Conservation (phyloP, 1,140 invertebrate species). For the Monochamus saltuarius region DNA sequence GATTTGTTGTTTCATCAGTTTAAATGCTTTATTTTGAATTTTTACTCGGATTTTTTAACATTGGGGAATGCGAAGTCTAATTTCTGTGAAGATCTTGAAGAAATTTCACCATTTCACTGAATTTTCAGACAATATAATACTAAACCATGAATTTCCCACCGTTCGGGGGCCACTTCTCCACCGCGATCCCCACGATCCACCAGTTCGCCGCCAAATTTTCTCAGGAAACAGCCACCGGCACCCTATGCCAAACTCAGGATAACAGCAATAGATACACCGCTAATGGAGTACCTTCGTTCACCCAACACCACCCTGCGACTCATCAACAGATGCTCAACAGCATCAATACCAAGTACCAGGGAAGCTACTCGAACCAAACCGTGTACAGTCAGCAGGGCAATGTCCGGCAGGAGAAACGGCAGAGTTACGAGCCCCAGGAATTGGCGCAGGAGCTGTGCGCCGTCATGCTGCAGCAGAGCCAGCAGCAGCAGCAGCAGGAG, state of each 20-base stretch:
- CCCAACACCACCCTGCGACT: conserved; percentile 48
- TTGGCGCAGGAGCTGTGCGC: conserved; percentile 47
- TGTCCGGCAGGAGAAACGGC: conserved; percentile 40
- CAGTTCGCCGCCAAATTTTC: conserved; percentile 60
- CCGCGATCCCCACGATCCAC: conserved; percentile 64
- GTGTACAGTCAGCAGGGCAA: conserved; percentile 36
- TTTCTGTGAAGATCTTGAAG: too few species aligned
- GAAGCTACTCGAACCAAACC: conserved; percentile 43
- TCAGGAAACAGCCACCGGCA: conserved; percentile 54
- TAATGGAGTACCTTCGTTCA: conserved; percentile 49
- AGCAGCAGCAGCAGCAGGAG: conserved; percentile 27
- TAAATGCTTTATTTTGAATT: too few species aligned
- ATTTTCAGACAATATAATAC: conserved; percentile 25
- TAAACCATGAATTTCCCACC: conserved; percentile 64
- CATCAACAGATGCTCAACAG: conserved; percentile 44
- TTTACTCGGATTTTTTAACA: too few species aligned
- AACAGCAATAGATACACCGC: conserved; percentile 47
- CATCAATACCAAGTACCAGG: conserved; percentile 36
- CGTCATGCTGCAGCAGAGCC: conserved; percentile 42
- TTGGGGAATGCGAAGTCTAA: too few species aligned
- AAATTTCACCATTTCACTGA: too few species aligned
- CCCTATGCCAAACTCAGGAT: conserved; percentile 38
- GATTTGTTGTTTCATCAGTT: too few species aligned
- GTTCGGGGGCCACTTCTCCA: conserved; percentile 65
- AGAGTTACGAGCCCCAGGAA: conserved; percentile 45